Conservation (phyloP, 2,113 vertebrate genomes). For the Thunnus thynnus region DNA sequence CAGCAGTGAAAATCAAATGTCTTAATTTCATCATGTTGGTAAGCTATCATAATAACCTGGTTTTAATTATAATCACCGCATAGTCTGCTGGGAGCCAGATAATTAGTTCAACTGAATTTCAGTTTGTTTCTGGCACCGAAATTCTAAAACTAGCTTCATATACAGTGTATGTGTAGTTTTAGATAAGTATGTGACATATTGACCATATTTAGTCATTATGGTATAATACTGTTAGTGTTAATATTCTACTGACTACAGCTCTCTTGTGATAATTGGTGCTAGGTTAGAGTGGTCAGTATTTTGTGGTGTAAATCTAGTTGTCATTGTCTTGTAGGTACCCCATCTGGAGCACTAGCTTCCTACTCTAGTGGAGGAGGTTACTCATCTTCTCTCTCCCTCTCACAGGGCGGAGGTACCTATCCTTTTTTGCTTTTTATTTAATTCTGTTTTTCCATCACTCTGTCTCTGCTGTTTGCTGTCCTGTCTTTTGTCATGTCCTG, state of each 20-base stretch:
- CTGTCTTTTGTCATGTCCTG: conserved; percentile 19
- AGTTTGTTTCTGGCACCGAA: too few species aligned
- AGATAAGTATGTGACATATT: background rate
- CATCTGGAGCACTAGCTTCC: conserved; percentile 84
- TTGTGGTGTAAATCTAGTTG: conserved; percentile 48
- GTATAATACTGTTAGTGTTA: background rate
- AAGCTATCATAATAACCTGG: too few species aligned
- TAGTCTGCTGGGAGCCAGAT: too few species aligned
- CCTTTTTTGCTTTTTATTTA: conserved; percentile 15
- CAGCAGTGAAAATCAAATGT: too few species aligned
- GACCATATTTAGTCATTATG: background rate
- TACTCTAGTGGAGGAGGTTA: conserved; percentile 86
- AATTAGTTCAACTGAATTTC: too few species aligned
- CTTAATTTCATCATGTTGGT: too few species aligned
- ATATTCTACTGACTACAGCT: background rate
- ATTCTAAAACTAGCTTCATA: too few species aligned
- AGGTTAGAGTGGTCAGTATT: conserved; percentile 6
- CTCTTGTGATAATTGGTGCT: background rate
- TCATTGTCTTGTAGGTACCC: conserved; percentile 80
- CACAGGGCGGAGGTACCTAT: conserved; percentile 83
- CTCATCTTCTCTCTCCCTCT: conserved; percentile 84
- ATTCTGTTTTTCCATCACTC: conserved; percentile 20
- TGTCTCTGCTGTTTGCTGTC: conserved; percentile 17
- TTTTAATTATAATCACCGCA: too few species aligned
- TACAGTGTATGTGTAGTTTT: too few species aligned